Evolutionary conservation across 2,113 vertebrate species (phyloP).

Genomic region (Arizona elegans): DNA sequence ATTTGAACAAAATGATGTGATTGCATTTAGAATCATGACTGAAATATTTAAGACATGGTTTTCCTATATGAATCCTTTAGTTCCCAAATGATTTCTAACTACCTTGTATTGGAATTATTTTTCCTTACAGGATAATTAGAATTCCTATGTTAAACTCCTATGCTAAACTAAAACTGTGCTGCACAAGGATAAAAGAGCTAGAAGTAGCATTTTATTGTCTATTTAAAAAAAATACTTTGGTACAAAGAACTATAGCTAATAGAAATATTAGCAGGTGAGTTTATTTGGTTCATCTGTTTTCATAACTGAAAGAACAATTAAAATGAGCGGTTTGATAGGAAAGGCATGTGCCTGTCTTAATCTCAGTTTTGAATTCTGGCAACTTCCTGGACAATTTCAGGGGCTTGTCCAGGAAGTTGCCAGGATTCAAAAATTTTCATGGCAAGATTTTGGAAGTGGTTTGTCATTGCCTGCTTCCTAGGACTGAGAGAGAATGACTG

Average conservation of each 20-base stretch:
- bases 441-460: neutral
- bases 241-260: conserved; percentile 41
- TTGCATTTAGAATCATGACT: neutral
- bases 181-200: conserved; percentile 16
- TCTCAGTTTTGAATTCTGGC: neutral
- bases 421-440: neutral
- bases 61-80: neutral
- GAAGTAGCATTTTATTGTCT: conserved; percentile 27
- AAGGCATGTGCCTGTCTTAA: neutral
- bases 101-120: neutral
- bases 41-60: neutral
- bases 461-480: neutral
- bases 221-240: conserved; percentile 32
- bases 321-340: conserved; percentile 21
- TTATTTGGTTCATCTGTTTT: conserved; percentile 10
- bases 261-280: conserved; percentile 31
- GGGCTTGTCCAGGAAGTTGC: too few relatives aligned
- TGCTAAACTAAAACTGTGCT: conserved; percentile 28
- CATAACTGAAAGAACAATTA: conserved; percentile 17
- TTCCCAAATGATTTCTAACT: neutral
- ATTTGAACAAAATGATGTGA: neutral
- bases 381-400: neutral
- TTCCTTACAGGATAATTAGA: neutral
- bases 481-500: neutral
- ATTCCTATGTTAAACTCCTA: neutral